Conservation (phyloP, 2,113 vertebrate genomes). For the Pica pica region DNA sequence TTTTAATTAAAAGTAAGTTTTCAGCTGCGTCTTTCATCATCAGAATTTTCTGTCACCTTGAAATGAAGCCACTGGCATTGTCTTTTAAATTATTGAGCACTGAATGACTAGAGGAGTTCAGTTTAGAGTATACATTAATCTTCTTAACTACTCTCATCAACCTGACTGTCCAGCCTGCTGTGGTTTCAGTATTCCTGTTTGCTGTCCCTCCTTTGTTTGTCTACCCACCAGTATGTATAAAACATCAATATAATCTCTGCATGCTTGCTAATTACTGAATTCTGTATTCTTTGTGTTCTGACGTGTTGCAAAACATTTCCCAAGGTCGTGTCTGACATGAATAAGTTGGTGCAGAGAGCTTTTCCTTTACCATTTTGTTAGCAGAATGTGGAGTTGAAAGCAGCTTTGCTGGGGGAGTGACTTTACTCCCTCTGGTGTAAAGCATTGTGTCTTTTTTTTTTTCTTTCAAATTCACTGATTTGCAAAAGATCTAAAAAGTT, state of each 20-base stretch:
- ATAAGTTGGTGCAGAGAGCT: neutral
- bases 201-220: neutral
- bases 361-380: neutral
- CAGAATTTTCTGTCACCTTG: constrained; percentile 72
- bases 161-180: constrained; percentile 35
- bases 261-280: constrained; percentile 1
- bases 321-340: neutral
- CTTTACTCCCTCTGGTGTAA: neutral
- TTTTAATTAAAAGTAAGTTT: constrained; percentile 72
- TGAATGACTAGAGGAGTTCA: constrained; percentile 30
- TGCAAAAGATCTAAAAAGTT: constrained; percentile 17
- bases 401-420: neutral
- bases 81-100: constrained; percentile 68
- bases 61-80: constrained; percentile 59
- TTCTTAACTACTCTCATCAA: constrained; percentile 73
- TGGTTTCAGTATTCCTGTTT: neutral
- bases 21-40: constrained; percentile 62
- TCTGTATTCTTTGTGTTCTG: neutral
- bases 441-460: neutral
- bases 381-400: constrained; percentile 9
- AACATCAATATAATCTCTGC: neutral
- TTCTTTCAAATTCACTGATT: constrained; percentile 2
- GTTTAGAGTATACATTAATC: constrained; percentile 71
- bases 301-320: neutral
- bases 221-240: neutral